These are phyloP conservation scores for Rugalucina vietnamica DNA, from an alignment of 2,888 invertebrate species.

Conservation along the genomic window DNA sequence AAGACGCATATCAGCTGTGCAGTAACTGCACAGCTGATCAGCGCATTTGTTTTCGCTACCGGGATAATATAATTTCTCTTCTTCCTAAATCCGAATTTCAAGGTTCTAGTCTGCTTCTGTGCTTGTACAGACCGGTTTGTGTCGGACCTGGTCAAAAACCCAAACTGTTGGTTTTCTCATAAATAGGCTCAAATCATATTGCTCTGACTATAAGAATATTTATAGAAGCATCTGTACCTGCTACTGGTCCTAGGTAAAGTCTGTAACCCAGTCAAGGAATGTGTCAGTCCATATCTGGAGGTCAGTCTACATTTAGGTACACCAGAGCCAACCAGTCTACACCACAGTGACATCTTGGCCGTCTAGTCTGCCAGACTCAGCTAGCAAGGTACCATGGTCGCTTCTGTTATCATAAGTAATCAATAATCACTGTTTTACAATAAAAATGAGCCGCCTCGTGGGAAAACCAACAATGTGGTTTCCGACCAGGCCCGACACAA, in stretches of 20 bases:
- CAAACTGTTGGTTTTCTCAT: not conserved
- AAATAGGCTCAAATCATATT: not conserved
- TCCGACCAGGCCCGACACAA: too few species aligned
- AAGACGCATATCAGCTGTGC: too few species aligned
- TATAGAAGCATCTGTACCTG: not conserved
- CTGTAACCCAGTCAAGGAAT: not conserved
- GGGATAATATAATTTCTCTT: not conserved
- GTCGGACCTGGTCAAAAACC: not conserved
- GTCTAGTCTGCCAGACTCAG: too few species aligned
- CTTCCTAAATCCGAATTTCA: not conserved
- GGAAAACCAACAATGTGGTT: too few species aligned
- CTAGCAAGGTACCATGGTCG: too few species aligned
- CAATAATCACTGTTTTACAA: too few species aligned
- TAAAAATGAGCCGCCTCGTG: too few species aligned
- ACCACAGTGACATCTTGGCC: not conserved
- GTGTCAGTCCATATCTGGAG: not conserved
- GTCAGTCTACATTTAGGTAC: not conserved
- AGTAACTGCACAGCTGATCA: too few species aligned
- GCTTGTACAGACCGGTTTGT: not conserved
- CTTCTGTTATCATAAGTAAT: too few species aligned
- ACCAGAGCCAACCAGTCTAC: not conserved
- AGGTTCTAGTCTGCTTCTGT: not conserved
- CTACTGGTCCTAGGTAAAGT: not conserved
- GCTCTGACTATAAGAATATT: not conserved
- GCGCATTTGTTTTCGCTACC: too few species aligned